Evolutionary conservation across 2,797 vertebrate genomes (phyloP).

Genomic region (Chrosomus eos): DNA sequence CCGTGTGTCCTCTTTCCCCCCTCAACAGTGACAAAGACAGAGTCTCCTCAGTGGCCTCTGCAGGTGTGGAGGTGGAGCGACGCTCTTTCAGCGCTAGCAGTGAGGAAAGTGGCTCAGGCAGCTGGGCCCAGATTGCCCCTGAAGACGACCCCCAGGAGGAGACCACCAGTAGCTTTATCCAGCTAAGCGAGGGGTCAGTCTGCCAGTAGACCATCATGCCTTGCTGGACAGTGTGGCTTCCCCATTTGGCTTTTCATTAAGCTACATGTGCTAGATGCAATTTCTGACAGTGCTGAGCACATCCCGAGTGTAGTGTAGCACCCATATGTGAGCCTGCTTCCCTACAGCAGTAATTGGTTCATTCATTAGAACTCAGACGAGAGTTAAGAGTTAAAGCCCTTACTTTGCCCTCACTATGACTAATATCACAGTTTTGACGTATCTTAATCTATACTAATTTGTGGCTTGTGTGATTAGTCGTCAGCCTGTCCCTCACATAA

Average conservation of each 20-base stretch:
- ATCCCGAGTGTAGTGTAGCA: conserved; percentile 12
- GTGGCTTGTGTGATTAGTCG: neutral
- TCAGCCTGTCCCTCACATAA: neutral
- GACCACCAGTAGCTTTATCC: conserved; percentile 93
- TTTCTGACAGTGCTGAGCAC: neutral
- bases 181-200: conserved; percentile 94
- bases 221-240: conserved; percentile 49
- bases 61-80: conserved; percentile 79
- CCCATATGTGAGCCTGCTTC: conserved; percentile 25
- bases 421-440: neutral
- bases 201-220: conserved; percentile 69
- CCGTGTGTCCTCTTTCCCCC: conserved; percentile 67
- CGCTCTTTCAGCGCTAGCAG: conserved; percentile 89
- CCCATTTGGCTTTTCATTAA: conserved; percentile 50
- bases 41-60: conserved; percentile 70
- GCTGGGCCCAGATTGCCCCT: conserved; percentile 93
- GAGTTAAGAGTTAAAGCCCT: neutral
- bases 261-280: conserved; percentile 41
- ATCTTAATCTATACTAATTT: conserved; percentile 25
- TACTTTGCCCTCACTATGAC: conserved; percentile 5
- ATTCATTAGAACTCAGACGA: neutral
- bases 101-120: conserved; percentile 90
- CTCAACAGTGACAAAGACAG: conserved; percentile 77
- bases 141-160: conserved; percentile 95
- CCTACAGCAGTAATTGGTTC: neutral